phyloP scores from a whole-genome alignment of 1,140 invertebrate genomes.

The Trachymyrmex septentrionalis region DNA sequence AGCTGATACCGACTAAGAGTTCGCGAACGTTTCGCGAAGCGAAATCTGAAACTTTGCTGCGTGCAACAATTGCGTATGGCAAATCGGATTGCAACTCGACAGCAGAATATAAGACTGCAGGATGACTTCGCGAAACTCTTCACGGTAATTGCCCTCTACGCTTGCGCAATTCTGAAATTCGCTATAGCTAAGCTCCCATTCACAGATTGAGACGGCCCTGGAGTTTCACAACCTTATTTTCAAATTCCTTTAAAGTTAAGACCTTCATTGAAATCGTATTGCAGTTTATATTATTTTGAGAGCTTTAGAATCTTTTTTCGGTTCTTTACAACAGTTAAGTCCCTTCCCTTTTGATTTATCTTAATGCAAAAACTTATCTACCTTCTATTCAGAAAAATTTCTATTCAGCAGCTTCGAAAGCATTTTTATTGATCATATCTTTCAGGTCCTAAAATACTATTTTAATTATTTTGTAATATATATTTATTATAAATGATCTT shows the following conservation, averaged over 20 bases:
- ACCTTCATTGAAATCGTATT: neutral
- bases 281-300: neutral
- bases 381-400: neutral
- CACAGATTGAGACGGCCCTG: constrained; percentile 5
- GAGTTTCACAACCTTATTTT: neutral
- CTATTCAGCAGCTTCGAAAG: neutral
- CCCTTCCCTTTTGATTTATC: neutral
- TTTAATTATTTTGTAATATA: neutral
- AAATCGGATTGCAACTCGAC: neutral
- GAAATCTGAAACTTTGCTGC: neutral
- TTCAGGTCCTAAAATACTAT: neutral
- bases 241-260: neutral
- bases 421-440: neutral
- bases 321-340: neutral
- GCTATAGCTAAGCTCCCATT: neutral
- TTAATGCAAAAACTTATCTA: neutral
- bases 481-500: neutral
- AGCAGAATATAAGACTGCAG: constrained; percentile 25
- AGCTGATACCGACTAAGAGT: neutral
- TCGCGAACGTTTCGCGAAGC: neutral
- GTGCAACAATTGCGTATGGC: neutral
- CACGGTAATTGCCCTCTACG: constrained; percentile 5
- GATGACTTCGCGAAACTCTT: constrained; percentile 60
- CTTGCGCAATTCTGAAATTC: constrained; percentile 58
- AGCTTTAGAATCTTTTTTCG: neutral